Evolutionary conservation across 2,888 invertebrate genomes (phyloP), one percentile per base, ranked within the genome.

Genomic region (Troglohyphantes excavatus): DNA sequence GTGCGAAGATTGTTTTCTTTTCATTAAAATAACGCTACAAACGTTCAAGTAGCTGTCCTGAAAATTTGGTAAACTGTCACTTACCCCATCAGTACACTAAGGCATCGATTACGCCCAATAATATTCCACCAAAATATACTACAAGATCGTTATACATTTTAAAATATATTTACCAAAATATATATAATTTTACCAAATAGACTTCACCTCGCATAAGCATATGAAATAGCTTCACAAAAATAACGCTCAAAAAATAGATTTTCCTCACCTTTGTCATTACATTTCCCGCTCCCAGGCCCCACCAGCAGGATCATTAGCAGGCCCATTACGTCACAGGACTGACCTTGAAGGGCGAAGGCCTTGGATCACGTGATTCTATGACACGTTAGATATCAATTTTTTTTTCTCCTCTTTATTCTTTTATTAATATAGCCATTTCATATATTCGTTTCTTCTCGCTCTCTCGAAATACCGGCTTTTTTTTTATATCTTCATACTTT

Each of bases 341-440:
- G 83, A 65, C 83, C 83, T 83, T 83, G 73, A 46, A 27, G 17
- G 11, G 27, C 65, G 82, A 82, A 72, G 82, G 70, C 82, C 82
- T 82, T 61, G 82, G 39, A 61, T 83, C 83, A 83, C 83, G 83
- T 83, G 83, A 83, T 65, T 43, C 73, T 26, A 59, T 68, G 26
- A 81, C 53, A 72, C 82, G 70, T 82, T 83, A 63, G 65, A 73
- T 53, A 43, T 23, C 21, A 43, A 27, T n/a, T 46, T 73, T 39
- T 21, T 11, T 13, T n/a, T 19, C 73, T 23, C 27, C 26, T n/a
- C 27, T 26, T n/a, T 21, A 29, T 43, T 81, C 65, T 46, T 33
- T 70, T 70, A 53, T 79, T 79, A 46, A 81, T 81, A 65, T 65
- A 29, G 17, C 19, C 79, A 81, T 81, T 67, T 78, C 29, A 67